Evolutionary conservation across 1,140 invertebrate species (phyloP).

Genomic region (Hyposmocoma kahamanoa): DNA sequence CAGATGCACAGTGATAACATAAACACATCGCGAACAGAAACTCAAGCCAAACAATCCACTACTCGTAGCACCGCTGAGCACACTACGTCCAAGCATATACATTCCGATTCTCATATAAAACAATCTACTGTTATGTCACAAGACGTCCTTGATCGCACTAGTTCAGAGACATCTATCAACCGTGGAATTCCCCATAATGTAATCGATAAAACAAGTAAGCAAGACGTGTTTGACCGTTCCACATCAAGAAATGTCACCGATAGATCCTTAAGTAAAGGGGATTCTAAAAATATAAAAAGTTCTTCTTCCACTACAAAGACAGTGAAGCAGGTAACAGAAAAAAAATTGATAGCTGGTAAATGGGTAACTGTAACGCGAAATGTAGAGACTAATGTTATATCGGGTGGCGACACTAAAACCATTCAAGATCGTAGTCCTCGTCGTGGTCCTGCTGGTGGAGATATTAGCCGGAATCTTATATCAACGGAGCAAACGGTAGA

Average conservation of each 20-base stretch:
- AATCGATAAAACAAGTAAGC: constrained; percentile 6
- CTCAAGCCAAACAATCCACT: constrained; percentile 25
- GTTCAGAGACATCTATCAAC: constrained; percentile 16
- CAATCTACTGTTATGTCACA: constrained; percentile 21
- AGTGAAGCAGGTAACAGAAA: constrained; percentile 62
- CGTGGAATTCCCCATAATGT: constrained; percentile 16
- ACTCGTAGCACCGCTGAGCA: constrained; percentile 22
- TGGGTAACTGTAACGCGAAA: constrained; percentile 58
- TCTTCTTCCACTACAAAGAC: constrained; percentile 46
- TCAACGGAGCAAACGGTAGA: not conserved
- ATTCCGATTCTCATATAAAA: constrained; percentile 30
- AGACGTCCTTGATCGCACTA: constrained; percentile 19
- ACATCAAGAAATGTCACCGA: constrained; percentile 28
- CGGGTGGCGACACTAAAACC: constrained; percentile 21
- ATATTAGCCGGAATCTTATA: not conserved
- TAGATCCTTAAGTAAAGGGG: constrained; percentile 19
- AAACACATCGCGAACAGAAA: constrained; percentile 21
- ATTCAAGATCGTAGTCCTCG: too few relatives aligned
- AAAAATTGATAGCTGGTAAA: constrained; percentile 60
- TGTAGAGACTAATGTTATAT: constrained; percentile 43
- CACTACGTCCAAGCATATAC: constrained; percentile 27
- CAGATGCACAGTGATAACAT: constrained; percentile 7
- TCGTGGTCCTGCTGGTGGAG: not conserved
- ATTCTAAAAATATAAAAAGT: constrained; percentile 38
- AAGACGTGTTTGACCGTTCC: constrained; percentile 13